Evolutionary conservation across 2,113 vertebrate species (phyloP).

Genomic region (Vanacampus margaritifer): DNA sequence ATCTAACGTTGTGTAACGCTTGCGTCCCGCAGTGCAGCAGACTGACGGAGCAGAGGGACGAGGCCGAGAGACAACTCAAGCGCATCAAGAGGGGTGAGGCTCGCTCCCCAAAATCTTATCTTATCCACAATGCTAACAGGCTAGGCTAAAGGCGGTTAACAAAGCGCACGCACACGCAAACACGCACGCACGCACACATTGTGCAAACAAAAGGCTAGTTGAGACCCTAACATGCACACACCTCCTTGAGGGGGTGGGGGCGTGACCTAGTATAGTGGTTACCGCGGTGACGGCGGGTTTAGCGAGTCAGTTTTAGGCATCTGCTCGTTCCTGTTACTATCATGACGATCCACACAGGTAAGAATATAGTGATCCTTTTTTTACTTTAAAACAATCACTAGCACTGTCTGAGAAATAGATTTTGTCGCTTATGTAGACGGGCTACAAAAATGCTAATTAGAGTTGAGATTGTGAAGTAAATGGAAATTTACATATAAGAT

Average conservation of each 20-base stretch:
- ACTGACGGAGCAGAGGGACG: slow-evolving; percentile 73
- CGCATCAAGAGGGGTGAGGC: slow-evolving; percentile 79
- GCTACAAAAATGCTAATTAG: too few species aligned
- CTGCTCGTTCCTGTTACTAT: neutral
- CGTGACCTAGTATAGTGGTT: neutral
- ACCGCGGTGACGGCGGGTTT: neutral
- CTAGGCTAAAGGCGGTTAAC: neutral
- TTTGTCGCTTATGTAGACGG: too few species aligned
- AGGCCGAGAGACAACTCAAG: slow-evolving; percentile 76
- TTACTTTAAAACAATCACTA: neutral
- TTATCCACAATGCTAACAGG: neutral
- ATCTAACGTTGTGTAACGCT: neutral
- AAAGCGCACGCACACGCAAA: neutral
- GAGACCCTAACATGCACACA: neutral
- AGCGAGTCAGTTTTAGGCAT: neutral
- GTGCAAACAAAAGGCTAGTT: neutral
- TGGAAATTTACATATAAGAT: too few species aligned
- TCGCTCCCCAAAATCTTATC: neutral
- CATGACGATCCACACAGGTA: neutral
- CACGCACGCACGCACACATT: neutral
- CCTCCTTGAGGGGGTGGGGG: neutral
- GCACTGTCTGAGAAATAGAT: too few species aligned
- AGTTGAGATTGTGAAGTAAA: too few species aligned
- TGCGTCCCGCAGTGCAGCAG: slow-evolving; percentile 58
- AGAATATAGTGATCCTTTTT: neutral